phyloP scores from a whole-genome alignment of 1,140 invertebrate genomes.

The Drosophila baimaii region DNA sequence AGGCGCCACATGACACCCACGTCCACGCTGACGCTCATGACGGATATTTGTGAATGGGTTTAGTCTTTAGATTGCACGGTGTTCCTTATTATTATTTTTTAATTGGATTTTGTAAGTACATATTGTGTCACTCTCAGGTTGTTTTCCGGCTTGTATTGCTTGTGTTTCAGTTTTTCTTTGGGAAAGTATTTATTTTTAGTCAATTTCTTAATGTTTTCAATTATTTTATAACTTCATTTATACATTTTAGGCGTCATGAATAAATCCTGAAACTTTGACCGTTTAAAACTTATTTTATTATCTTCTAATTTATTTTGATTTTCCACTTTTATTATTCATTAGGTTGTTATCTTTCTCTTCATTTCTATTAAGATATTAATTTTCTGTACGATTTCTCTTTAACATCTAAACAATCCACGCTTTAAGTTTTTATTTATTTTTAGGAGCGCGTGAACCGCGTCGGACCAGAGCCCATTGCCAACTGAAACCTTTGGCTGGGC shows the following conservation, averaged over 20 bases:
- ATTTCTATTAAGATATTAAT: neutral
- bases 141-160: too few relatives aligned
- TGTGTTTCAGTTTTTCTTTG: too few relatives aligned
- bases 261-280: neutral
- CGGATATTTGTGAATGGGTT: slow-evolving; percentile 8
- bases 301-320: neutral
- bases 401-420: neutral
- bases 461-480: slow-evolving; percentile 47
- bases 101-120: neutral
- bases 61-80: neutral
- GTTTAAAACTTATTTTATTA: too few relatives aligned
- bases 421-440: slow-evolving; percentile 8
- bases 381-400: neutral
- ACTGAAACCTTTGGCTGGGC: slow-evolving; percentile 49
- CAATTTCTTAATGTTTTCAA: neutral
- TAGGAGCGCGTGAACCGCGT: slow-evolving; percentile 48
- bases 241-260: too few relatives aligned
- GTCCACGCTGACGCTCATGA: slow-evolving; percentile 84
- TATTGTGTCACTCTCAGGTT: neutral
- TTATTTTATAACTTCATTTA: neutral
- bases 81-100: neutral
- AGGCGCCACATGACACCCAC: slow-evolving; percentile 84
- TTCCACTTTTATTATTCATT: too few relatives aligned
- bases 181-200: rapidly evolving
- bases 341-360: too few relatives aligned